Conservation (phyloP, 2,797 vertebrate species). For the Sebastes trivittatus region DNA sequence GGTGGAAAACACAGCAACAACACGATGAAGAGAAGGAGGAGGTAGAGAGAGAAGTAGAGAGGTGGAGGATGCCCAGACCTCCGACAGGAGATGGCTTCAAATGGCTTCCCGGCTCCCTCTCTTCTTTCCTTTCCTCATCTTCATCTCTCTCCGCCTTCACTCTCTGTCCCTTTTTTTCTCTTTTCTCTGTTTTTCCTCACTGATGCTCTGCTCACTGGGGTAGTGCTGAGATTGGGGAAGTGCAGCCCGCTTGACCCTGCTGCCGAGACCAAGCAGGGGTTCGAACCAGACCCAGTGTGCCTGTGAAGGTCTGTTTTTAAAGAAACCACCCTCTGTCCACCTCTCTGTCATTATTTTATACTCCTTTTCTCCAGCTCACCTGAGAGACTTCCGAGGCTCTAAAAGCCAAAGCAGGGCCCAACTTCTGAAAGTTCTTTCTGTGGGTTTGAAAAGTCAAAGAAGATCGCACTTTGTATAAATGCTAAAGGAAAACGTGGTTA, state of each 20-base stretch:
- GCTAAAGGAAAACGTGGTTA: constrained; percentile 66
- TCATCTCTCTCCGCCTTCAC: constrained; percentile 22
- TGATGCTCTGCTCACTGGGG: constrained; percentile 69
- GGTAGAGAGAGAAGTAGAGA: constrained; percentile 53
- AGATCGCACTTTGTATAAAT: constrained; percentile 71
- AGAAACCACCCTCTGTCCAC: constrained; percentile 55
- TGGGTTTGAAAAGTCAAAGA: constrained; percentile 68
- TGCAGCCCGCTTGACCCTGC: constrained; percentile 64
- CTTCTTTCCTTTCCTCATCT: constrained; percentile 36
- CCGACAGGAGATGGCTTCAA: constrained; percentile 74
- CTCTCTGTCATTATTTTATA: constrained; percentile 45
- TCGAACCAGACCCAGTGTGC: constrained; percentile 30
- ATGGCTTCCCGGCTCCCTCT: constrained; percentile 53
- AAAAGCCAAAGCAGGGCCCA: constrained; percentile 46
- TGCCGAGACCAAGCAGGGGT: constrained; percentile 58
- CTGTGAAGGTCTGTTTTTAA: constrained; percentile 45
- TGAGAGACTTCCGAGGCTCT: constrained; percentile 31
- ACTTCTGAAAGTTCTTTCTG: constrained; percentile 64
- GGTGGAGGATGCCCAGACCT: constrained; percentile 66
- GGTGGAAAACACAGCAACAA: constrained; percentile 76
- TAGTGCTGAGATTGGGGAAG: constrained; percentile 63
- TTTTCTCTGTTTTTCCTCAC: constrained; percentile 56
- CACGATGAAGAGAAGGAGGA: constrained; percentile 68
- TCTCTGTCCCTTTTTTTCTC: constrained; percentile 1
- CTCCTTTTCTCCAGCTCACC: constrained; percentile 34